phyloP scores from a whole-genome alignment of 2,113 vertebrate genomes.

The Bubalus kerabau region DNA sequence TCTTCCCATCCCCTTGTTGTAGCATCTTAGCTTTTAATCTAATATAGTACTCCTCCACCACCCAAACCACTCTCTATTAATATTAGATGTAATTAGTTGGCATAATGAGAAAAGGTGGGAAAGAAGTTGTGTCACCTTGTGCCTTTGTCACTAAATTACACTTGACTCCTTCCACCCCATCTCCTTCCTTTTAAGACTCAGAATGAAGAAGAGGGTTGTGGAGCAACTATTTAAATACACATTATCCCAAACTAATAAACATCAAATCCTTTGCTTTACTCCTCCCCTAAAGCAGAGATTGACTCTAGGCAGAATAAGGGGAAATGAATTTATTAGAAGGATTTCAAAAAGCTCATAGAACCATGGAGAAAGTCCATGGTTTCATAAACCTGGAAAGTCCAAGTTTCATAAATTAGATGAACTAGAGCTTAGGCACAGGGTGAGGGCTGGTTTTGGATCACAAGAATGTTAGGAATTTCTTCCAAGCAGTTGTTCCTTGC shows the following conservation, averaged over 20 bases:
- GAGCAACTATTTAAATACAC: background rate
- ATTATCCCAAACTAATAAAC: background rate
- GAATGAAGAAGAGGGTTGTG: background rate
- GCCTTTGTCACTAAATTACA: slow-evolving; percentile 39
- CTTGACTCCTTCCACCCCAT: background rate
- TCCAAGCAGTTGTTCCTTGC: background rate
- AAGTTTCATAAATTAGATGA: background rate
- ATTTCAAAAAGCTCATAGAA: background rate
- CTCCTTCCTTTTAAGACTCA: background rate
- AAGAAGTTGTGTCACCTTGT: slow-evolving; percentile 43
- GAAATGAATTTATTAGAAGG: background rate
- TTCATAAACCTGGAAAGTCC: background rate
- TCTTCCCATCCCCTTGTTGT: background rate
- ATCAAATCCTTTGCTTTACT: background rate
- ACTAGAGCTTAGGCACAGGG: background rate
- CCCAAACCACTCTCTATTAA: background rate
- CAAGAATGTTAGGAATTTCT: background rate
- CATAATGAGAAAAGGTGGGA: slow-evolving; percentile 60
- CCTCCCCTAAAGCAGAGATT: background rate
- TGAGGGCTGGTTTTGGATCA: background rate
- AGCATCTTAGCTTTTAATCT: background rate
- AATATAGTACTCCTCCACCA: background rate
- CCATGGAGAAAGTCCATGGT: background rate
- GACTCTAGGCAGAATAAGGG: background rate
- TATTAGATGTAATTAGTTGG: slow-evolving; percentile 53